Percentiles rank a stretch among this genome's conserved stretches.
These are phyloP conservation scores for Pelagia noctiluca DNA, from an alignment of 30 jellyfish, hydroid and myxozoan species.

Conservation along the genomic window DNA sequence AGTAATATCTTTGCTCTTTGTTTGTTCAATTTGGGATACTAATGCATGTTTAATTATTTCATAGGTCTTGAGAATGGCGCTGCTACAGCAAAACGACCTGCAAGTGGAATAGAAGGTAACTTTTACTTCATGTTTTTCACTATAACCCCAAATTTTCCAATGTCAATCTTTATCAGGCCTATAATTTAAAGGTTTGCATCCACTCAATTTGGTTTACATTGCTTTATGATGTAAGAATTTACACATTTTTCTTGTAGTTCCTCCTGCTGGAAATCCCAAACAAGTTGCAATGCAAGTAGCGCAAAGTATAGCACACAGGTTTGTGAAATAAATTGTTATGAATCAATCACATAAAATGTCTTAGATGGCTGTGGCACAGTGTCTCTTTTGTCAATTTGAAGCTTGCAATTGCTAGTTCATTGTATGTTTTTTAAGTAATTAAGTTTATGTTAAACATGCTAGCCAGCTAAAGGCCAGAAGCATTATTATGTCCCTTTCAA, in stretches of 20 bases:
- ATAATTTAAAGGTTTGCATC: background rate
- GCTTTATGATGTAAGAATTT: background rate
- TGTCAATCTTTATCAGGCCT: background rate
- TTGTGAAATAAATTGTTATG: background rate
- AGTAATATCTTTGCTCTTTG: too few species aligned
- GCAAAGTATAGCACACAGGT: constrained; percentile 92
- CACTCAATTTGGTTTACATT: constrained; percentile 4
- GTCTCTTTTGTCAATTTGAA: too few species aligned
- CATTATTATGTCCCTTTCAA: too few species aligned
- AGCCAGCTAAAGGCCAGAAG: too few species aligned
- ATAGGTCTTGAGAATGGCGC: too few species aligned
- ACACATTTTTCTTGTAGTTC: background rate
- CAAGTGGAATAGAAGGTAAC: background rate
- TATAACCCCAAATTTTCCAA: background rate
- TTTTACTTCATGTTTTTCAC: background rate
- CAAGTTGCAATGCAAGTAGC: constrained; percentile 95
- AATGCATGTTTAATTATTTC: too few species aligned
- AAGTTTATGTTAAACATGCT: too few species aligned
- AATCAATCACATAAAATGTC: background rate
- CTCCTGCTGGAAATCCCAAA: constrained; percentile 86
- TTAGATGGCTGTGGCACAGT: background rate
- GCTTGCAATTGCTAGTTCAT: background rate
- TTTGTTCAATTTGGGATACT: too few species aligned
- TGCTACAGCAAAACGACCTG: background rate
- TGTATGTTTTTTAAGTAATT: background rate